phyloP scores from a whole-genome alignment of 2,888 invertebrate genomes.

The Dolomedes plantarius region DNA sequence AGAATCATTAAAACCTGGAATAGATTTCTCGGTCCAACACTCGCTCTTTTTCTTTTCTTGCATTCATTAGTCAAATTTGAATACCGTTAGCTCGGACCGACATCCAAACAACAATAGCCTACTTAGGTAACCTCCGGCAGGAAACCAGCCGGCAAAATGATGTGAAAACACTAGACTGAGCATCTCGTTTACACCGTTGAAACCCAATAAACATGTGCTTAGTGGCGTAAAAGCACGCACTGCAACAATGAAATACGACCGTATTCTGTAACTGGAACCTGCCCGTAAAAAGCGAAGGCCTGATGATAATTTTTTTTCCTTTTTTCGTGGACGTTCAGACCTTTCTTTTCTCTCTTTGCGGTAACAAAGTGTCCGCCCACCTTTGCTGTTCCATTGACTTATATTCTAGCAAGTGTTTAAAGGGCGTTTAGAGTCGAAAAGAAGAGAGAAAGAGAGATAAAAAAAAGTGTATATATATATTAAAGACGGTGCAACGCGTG shows the following conservation, averaged over 20 bases:
- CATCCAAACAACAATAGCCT: background rate
- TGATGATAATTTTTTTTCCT: background rate
- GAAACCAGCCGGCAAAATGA: background rate
- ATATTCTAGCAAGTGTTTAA: constrained; percentile 37
- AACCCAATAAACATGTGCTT: background rate
- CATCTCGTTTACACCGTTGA: no score
- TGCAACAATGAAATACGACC: constrained; percentile 12
- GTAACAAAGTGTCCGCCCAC: constrained; percentile 61
- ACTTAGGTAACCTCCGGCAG: background rate
- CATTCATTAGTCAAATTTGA: no score
- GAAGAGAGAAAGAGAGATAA: background rate
- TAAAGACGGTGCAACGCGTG: constrained; percentile 48
- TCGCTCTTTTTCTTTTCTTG: no score
- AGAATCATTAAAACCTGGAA: no score
- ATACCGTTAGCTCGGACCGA: no score
- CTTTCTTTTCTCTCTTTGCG: constrained; percentile 24
- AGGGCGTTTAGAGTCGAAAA: constrained; percentile 32
- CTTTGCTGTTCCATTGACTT: constrained; percentile 53
- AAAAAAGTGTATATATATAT: no score
- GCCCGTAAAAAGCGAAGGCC: constrained; percentile 31
- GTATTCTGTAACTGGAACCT: constrained; percentile 31
- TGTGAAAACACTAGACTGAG: background rate
- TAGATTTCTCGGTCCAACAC: no score
- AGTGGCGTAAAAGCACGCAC: background rate
- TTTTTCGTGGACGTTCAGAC: background rate